Evolutionary conservation across 2,888 invertebrate genomes (phyloP), one percentile per base, ranked within the genome.

Genomic region (Sialis lutaria): DNA sequence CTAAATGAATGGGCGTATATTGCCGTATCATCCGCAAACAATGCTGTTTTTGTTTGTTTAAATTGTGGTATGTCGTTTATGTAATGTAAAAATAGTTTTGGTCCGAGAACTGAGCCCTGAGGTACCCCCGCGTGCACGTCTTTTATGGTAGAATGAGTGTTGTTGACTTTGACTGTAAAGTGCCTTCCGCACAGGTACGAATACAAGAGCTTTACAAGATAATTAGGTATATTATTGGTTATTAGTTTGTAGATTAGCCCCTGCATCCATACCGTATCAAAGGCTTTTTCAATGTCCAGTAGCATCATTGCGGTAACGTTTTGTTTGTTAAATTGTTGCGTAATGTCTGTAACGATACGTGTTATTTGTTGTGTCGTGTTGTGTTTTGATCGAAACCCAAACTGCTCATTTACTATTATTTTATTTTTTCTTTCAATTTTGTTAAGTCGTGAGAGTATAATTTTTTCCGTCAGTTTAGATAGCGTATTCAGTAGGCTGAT

Each of bases 221-320:
- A 44, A 5, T 6, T 6, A 6, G 44, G 33, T 7, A 44, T 6
- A 3, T 33, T 33, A 8, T 9, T 6, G 6, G n/a, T 12, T 6
- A 33, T 44, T 33, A 44, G 34, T 32, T 44, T 44, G 33, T 44
- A 33, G 10, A 44, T 44, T 32, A 32, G 33, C n/a, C 44, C 44
- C 6, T 44, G 33, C 4, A 5, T n/a, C 57, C 59, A 58, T 1
- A 60, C 57, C 40, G 53, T 54, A 45, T 62, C 58, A 42, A 63
- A 63, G 0, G 61, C 60, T 50, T 60, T 59, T 47, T 57, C 55
- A 6, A 61, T 56, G 40, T 61, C 57, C 9, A 61, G 45, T n/a
- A 61, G 49, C 1, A 55, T 45, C 51, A 59, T 53, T 0, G 52
- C 52, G 10, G 59, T 58, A 1, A 49, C 46, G 6, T 52, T 50